Base-by-base conservation (phyloP, 2,797 vertebrate genomes). In the Morus bassanus region DNA sequence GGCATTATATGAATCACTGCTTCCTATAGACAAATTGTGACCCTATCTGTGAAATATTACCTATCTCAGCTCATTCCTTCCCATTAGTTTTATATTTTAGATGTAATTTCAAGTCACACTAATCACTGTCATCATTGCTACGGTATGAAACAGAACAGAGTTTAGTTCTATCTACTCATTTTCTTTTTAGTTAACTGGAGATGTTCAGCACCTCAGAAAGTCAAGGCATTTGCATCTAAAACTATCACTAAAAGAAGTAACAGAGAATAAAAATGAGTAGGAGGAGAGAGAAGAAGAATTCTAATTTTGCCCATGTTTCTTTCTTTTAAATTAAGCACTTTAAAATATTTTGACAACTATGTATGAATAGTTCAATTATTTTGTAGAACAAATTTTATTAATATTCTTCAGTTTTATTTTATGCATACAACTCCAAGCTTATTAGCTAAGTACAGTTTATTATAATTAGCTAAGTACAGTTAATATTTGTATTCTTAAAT, bases 291-390 rank as follows among this genome's bases (percentile, higher is more conserved):
- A 73, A 85, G 72, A 93, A 53, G 13, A 28, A 64, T 43, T 80
- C 11, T 48, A 69, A 74, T 83, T 93, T 91, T 87, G 45, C 27
- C 3, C 0, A 31, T 45, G 18, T 25, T 93, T 69, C 21, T 73
- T 74, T 78, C 75, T 73, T 83, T 91, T 60, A 90, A 88, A 88
- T 91, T 61, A 76, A 85, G 56, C 23, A 69, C n/a, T 77, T 88
- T 77, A 88, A 92, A 95, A 89, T 27, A 70, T 95, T 93, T 93
- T 95, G 91, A 89, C 73, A 92, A 6, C 27, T n/a, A 64, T 11
- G 5, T 60, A 57, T 35, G 41, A 85, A 37, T 56, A 63, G 54
- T 54, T 87, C 67, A 43, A 63, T 78, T 94, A 57, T 43, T 93
- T 63, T 77, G 45, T 46, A 88, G 70, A 91, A 45, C 6, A 59